Base-by-base conservation (phyloP, 2,797 vertebrate genomes). In the Hippopotamyrus pictus region DNA sequence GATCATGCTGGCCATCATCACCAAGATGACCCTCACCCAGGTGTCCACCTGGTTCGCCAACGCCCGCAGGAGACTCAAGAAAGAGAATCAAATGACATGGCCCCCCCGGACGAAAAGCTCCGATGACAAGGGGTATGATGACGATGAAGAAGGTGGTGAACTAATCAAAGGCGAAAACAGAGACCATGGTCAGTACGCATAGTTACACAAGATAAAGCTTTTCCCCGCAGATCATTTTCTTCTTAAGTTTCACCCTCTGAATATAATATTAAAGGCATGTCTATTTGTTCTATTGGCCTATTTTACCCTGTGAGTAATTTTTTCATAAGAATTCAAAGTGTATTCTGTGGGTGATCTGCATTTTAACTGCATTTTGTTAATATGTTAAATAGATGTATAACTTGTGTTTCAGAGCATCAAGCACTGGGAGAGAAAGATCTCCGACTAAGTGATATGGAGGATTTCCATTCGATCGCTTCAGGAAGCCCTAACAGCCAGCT, bases 31-130 rank as follows among this genome's bases (percentile, higher is more conserved):
- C 76, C 97, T 98, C 91, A 98, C 97, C 33, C 95, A 98, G 95
- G 98, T 98, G 73, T 98, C 97, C 87, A 98, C 98, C 83, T 98
- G 98, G 98, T 98, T 98, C 1, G 98, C 98, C 88, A 98, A 98
- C 0, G 98, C 98, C 37, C 96, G 98, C 90, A 93, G 97, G 53
- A 94, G 98, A 9, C 97, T 98, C 59, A 98, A 98, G 94, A 98
- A 98, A 95, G 97, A 98, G 94, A 98, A 98, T 93, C 98, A 98
- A 92, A 97, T 98, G 91, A 98, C 98, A 0, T 98, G 97, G 97
- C 98, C 98, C 0, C 96, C 98, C 0, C 96, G 97, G 90, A 97
- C 96, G 92, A 99, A 99, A 92, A 97, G 96, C 69, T 97, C 97
- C 5, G 98, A 99, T 22, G 98, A 97, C 0, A 97, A 98, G 91